Base-by-base conservation (phyloP, 2,113 vertebrate genomes). In the Dasyornis broadbenti region DNA sequence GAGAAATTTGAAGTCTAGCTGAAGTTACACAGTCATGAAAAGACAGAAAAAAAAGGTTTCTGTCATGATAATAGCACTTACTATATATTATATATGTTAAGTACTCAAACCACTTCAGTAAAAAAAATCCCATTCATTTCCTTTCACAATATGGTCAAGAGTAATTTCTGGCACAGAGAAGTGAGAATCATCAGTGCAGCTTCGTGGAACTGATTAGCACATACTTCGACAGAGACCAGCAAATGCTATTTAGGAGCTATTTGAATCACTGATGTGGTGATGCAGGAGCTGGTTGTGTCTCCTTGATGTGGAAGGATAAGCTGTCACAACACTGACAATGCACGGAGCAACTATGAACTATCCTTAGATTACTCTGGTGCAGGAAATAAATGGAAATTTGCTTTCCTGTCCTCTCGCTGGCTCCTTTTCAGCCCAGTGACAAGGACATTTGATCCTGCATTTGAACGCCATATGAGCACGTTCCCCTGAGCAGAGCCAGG, bases 231-330 rank as follows among this genome's bases (percentile, higher is more conserved):
- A 90, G 70, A 60, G 61, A 93, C 63, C 26, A 90, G 59, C n/a
- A 90, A 86, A 56, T 30, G 52, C n/a, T 88, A 45, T 66, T 93
- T 93, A 73, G 82, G 76, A 90, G 47, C 47, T 37, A 65, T 92
- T 12, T 76, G 85, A 87, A 86, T 77, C 85, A 61, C 70, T 78
- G 77, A 12, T 49, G 66, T 59, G 75, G 63, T 35, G 23, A n/a
- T 33, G 63, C 26, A 88, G 71, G 73, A 82, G 49, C 52, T 87
- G 70, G 27, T 61, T 79, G 18, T 4, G 9, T 42, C 79, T 69
- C 92, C 82, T 72, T 61, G 40, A 37, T 22, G 37, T 3, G 11
- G 53, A 93, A 82, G 57, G 53, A 60, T 44, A 57, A 82, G 28
- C 61, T 45, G 60, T 71, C 78, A 86, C 81, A 86, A 50, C 57